Conservation (phyloP, 2,888 invertebrate genomes). For the Drosophila conformis region DNA sequence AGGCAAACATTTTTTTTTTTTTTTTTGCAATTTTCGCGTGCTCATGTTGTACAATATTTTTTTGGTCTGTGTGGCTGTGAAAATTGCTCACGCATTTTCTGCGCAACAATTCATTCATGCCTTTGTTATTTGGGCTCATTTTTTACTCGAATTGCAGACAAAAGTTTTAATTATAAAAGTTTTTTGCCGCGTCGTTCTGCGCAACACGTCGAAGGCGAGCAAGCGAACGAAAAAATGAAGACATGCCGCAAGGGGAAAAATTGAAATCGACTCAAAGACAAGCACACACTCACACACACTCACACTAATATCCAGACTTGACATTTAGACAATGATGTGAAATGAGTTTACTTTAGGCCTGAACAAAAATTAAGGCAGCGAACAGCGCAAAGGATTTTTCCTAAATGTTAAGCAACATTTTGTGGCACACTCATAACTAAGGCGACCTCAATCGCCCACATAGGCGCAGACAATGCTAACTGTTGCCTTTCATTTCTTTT, state of each 20-base stretch:
- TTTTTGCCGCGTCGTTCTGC: conserved; percentile 51
- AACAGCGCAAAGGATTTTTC: neutral
- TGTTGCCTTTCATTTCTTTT: too few relatives aligned
- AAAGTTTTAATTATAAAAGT: conserved; percentile 77
- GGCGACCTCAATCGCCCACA: conserved; percentile 17
- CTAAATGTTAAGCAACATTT: neutral
- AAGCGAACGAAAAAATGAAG: conserved; percentile 40
- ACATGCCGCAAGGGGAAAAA: conserved; percentile 25
- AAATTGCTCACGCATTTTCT: conserved; percentile 38
- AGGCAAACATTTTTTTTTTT: neutral
- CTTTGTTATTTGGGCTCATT: conserved; percentile 7
- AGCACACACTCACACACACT: neutral
- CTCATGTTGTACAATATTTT: neutral
- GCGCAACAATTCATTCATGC: conserved; percentile 48
- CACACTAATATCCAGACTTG: neutral
- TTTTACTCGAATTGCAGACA: conserved; percentile 44
- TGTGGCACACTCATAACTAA: conserved; percentile 10
- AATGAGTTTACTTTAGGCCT: conserved; percentile 21
- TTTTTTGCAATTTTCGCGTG: neutral
- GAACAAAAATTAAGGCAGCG: neutral
- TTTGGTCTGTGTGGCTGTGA: neutral
- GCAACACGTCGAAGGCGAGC: conserved; percentile 29
- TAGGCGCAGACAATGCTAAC: neutral
- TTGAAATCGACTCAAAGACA: conserved; percentile 15
- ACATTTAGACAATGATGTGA: conserved; percentile 10